Conservation (phyloP, 1,140 invertebrate species). For the Paraescarpia echinospica region DNA sequence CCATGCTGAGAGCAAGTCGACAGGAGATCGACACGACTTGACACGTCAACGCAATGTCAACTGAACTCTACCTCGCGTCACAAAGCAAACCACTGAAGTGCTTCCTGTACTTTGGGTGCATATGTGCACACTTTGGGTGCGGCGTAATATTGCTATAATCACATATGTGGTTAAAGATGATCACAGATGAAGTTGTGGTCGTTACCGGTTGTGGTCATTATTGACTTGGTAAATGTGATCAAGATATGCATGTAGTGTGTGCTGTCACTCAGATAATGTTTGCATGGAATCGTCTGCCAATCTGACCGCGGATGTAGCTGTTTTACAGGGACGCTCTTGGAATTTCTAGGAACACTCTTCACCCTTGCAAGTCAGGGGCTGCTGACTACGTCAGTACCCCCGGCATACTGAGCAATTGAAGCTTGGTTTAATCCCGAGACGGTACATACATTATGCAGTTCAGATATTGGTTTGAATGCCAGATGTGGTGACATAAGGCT, state of each 20-base stretch:
- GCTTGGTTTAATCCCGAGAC: neutral
- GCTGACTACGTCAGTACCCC: neutral
- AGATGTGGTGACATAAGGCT: neutral
- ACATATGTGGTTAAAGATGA: neutral
- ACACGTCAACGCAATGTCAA: neutral
- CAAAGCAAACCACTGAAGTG: neutral
- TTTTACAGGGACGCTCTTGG: neutral
- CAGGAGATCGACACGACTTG: neutral
- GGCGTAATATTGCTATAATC: neutral
- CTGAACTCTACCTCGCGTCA: neutral
- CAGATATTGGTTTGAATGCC: neutral
- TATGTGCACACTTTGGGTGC: too few species aligned
- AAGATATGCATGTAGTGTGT: neutral
- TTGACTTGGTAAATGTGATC: too few species aligned
- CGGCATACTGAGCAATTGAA: neutral
- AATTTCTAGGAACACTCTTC: too few species aligned
- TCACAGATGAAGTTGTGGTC: neutral
- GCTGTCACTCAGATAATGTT: neutral
- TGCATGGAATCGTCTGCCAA: neutral
- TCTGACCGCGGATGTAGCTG: neutral
- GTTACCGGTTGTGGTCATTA: neutral
- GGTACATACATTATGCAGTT: neutral
- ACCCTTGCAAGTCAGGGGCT: neutral
- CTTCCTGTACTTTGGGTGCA: neutral
- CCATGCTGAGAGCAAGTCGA: slow-evolving; percentile 19